phyloP scores from a whole-genome alignment of 1,140 invertebrate species.

The Patella vulgata region DNA sequence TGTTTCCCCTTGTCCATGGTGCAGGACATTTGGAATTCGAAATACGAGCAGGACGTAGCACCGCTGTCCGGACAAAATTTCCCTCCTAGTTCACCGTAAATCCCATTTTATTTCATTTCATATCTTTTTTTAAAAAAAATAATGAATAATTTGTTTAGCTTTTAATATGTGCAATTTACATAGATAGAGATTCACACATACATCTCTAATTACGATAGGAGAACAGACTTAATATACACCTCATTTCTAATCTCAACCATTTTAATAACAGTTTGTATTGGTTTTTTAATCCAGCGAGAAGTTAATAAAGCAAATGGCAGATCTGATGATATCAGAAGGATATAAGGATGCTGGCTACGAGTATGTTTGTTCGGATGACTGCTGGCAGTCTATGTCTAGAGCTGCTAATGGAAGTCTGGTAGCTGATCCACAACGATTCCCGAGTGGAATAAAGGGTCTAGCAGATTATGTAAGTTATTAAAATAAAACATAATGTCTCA shows the following conservation, averaged over 20 bases:
- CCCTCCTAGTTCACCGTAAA: too few species aligned
- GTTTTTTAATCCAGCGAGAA: slow-evolving; percentile 82
- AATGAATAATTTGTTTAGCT: too few species aligned
- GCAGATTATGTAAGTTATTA: slow-evolving; percentile 84
- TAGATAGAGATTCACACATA: not conserved
- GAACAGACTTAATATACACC: not conserved
- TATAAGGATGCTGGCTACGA: slow-evolving; percentile 91
- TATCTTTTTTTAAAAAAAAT: too few species aligned
- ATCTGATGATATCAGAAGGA: slow-evolving; percentile 87
- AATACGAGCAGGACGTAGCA: too few species aligned
- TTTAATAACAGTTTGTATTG: slow-evolving; percentile 33
- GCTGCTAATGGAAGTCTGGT: slow-evolving; percentile 80
- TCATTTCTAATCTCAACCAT: not conserved
- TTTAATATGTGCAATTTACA: too few species aligned
- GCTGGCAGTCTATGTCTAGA: slow-evolving; percentile 88
- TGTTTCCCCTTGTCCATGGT: too few species aligned
- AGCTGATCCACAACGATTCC: slow-evolving; percentile 84
- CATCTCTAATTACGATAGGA: not conserved
- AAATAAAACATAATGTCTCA: not conserved
- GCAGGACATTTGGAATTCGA: too few species aligned
- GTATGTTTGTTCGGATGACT: slow-evolving; percentile 95
- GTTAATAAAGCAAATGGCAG: slow-evolving; percentile 91
- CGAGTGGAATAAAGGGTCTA: slow-evolving; percentile 88
- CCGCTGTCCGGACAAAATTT: too few species aligned
- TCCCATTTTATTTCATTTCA: too few species aligned